Evolutionary conservation across 64 coral and sea anemone genomes (phyloP), one percentile per base, ranked within the genome.

Genomic region (Pocillopora damicornis): DNA sequence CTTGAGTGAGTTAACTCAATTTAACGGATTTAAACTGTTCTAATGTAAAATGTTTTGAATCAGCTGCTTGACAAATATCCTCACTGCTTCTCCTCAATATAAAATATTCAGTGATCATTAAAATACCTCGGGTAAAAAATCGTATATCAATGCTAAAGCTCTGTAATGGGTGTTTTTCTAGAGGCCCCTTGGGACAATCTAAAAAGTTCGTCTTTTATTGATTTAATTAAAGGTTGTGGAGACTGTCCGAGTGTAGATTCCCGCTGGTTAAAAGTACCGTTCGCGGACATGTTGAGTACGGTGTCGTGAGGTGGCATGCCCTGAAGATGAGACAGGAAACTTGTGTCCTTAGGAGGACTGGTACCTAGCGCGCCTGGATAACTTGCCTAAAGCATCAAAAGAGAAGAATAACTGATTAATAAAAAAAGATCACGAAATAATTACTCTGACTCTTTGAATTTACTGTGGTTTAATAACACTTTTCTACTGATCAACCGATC

Each of bases 181-280:
- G 76, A 56, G 36, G 78, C 88, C 58, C 94, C 94, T 71, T 92
- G 87, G 4, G 91, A 92, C 59, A 96, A 79, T 81, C 94, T 82
- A 69, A 96, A 69, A 0, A 96, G 83, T 85, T 96, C 94, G 36
- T 90, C 94, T 72, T 96, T 96, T 25, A 96, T 96, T 11, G 94
- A 96, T 63, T 88, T 80, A 59, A 96, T 96, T 2, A 96, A 83
- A 1, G 94, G 94, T 73, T 96, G 94, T 9, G 94, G 91, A 34
- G 94, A 89, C 36, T 89, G 87, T 85, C 94, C 94, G 66, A 96
- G 88, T 63, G 87, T 26, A 57, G 67, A 15, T 61, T 75, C 67
- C 77, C 71, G 94, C 69, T 94, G 88, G 15, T 75, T 63, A 87
- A 58, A 23, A 73, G 63, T 88, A 75, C 88, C 62, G 65, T 74